Evolutionary conservation across 2,797 vertebrate genomes (phyloP).

Genomic region (Intellagama lesueurii): DNA sequence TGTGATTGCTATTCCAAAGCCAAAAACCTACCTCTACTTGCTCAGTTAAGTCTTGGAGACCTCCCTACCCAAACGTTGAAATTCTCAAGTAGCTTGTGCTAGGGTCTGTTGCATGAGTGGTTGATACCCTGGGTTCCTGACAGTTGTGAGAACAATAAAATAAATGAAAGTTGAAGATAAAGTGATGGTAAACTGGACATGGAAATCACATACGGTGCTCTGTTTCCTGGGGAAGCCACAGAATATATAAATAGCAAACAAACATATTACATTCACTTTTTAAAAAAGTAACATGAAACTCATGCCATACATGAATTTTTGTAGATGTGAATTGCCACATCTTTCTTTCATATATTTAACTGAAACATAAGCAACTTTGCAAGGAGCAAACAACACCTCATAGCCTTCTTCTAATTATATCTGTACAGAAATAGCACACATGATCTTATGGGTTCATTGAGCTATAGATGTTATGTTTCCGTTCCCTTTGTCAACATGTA

Average conservation of each 20-base stretch:
- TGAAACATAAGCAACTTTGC: not conserved
- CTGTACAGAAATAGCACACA: not conserved
- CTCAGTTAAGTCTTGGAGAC: no score
- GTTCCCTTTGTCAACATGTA: not conserved
- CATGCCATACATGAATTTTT: not conserved
- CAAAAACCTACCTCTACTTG: no score
- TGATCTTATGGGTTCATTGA: not conserved
- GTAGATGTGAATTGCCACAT: not conserved
- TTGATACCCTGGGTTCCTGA: not conserved
- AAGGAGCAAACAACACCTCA: not conserved
- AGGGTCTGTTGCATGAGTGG: no score
- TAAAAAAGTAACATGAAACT: not conserved
- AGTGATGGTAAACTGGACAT: not conserved
- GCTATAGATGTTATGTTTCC: not conserved
- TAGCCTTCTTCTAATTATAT: not conserved
- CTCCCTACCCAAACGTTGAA: no score
- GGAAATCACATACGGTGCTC: not conserved
- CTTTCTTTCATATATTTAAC: not conserved
- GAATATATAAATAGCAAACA: not conserved
- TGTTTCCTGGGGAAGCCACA: not conserved
- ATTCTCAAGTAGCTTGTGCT: no score
- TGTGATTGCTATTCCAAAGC: no score
- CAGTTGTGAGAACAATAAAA: not conserved
- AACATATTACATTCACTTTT: not conserved
- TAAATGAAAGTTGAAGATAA: not conserved